Conservation (phyloP, 2,888 invertebrate genomes). For the Megamerina dolium region DNA sequence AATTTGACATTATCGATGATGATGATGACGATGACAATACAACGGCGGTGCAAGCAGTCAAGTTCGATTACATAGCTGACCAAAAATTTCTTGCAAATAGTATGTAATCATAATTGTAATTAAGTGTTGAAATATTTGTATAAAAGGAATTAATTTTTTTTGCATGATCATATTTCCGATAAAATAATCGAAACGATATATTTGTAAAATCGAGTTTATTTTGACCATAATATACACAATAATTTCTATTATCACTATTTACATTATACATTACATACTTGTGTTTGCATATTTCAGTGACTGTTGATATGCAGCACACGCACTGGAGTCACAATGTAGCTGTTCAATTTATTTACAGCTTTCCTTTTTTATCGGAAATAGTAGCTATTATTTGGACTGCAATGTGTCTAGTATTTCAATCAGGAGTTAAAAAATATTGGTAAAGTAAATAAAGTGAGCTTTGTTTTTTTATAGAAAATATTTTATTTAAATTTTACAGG, state of each 20-base stretch:
- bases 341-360: constrained; percentile 38
- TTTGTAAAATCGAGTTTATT: no score
- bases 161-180: no score
- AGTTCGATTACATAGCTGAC: constrained; percentile 31
- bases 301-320: constrained; percentile 36
- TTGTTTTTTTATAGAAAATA: not conserved
- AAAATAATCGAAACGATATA: no score
- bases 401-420: constrained; percentile 42
- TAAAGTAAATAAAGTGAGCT: constrained; percentile 17
- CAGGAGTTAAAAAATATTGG: constrained; percentile 40
- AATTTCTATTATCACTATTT: no score
- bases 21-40: constrained; percentile 12
- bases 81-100: constrained; percentile 32
- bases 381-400: constrained; percentile 43
- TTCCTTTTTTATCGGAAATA: constrained; percentile 40
- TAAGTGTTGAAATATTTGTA: not conserved
- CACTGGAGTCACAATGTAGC: constrained; percentile 30
- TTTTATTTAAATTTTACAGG: constrained; percentile 20
- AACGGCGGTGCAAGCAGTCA: constrained; percentile 22
- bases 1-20: constrained; percentile 5
- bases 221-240: no score
- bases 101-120: constrained; percentile 17
- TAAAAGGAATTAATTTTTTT: constrained; percentile 4
- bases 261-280: no score
- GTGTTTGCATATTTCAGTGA: no score